Base-by-base conservation (phyloP, 1,140 invertebrate genomes). In the Drosophila bipectinata region DNA sequence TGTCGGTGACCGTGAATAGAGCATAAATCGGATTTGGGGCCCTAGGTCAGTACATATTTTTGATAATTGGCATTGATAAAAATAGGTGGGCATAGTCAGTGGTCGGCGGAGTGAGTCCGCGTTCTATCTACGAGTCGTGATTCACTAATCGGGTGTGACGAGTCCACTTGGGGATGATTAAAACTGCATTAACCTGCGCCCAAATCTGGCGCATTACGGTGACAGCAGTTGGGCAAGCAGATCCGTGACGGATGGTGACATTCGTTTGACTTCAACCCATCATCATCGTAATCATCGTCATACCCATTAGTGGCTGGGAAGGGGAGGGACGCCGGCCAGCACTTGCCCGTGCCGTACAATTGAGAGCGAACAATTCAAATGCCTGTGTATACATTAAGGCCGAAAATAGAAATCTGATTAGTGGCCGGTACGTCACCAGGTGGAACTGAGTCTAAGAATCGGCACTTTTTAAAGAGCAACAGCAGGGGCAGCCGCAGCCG, bases 401-500 rank as follows among this genome's bases (percentile, higher is more conserved):
- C 75, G 47, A 83, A 85, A 88, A 88, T 88, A 88, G 83, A 79
- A 71, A 75, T 57, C 72, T 88, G 83, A 88, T 88, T 88, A 89
- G 79, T 83, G 76, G 57, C 58, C 57, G 64, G 79, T 88, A 88
- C 83, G 83, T 88, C 83, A 87, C 83, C 83, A 87, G 83, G 83
- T 87, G 83, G 67, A 66, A 71, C 61, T 57, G 52, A 49, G 56
- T 10, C 34, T 37, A 37, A 37, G 34, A 37, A 37, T 37, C 41
- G 41, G 41, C 41, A 44, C n/a, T 44, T 64, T 53, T 49, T 60
- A 47, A 37, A 37, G 34, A 37, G 34, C 34, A 62, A 37, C 56
- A 60, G 51, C 34, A 49, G 32, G 28, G 62, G 47, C 15, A 30
- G 24, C 39, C 58, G 39, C 37, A 30, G 24, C 39, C 58, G 37